Base-by-base conservation (phyloP, 2,888 invertebrate species). In the Eupeodes latifasciatus region DNA sequence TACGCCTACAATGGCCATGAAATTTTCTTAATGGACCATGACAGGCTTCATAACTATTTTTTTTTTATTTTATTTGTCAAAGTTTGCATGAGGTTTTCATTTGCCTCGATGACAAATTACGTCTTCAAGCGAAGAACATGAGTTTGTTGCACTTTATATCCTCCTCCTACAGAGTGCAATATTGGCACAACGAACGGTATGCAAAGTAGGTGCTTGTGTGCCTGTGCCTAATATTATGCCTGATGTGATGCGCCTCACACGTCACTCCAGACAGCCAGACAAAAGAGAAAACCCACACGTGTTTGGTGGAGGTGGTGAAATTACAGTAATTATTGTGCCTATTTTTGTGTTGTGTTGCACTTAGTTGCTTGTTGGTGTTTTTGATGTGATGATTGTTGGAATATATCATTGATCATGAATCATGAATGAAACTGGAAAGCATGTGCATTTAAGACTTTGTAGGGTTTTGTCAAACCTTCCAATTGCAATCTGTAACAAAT, bases 61-160 rank as follows among this genome's bases (percentile, higher is more conserved):
- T 51, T 74, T 40, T 62, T 40, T 55, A 9, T 55, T 71, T 19
- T 72, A 27, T 47, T 59, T 27, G 11, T 27, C 5, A 10, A 19
- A 71, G 82, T 64, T 80, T 87, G 87, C 83, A 87, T 84, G 87
- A 77, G 77, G 77, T 80, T 81, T 76, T 87, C 87, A 87, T 87
- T 87, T 87, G 87, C 87, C 72, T 83, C 80, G 87, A 87, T 87
- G 83, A 87, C 87, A 87, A 84, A 87, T 87, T 87, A 84, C 87
- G 83, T 87, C 83, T 83, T 87, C 72, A 77, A 83, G 77, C 87
- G 80, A 77, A 55, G 59, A 75, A 62, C 62, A 12, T 16, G 71
- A 66, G 86, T 82, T 86, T 86, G 57, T 86, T 86, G 86, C 86
- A 75, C 86, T 75, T 61, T 82, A 40, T 40, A 71, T 71, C 44